Evolutionary conservation across 2,888 invertebrate genomes (phyloP), one percentile per base, ranked within the genome.

Genomic region (Iselma pallidipennis): DNA sequence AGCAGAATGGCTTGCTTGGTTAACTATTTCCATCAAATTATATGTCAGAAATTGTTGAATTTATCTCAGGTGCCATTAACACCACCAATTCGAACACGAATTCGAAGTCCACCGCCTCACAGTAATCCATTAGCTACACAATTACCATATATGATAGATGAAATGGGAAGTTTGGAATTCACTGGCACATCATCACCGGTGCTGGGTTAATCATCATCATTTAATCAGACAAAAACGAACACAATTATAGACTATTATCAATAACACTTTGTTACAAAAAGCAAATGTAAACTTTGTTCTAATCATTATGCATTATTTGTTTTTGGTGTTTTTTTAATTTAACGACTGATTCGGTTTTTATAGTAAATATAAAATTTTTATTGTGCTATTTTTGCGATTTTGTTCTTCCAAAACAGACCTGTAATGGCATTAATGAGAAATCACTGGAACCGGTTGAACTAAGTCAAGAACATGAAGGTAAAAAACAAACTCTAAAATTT

Each of bases 71-170:
- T 63, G 49, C 58, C 74, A 48, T 64, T 74, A 49, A 73, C 76
- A 51, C 70, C 75, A 51, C 71, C 76, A 59, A 67, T 74, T 54
- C 74, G 79, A 56, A 67, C 69, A 59, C 74, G 79, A 55, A 70
- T 74, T 61, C 79, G 78, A 71, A 74, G 70, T 63, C 80, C 81
- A 57, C 79, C 80, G 51, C 79, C 80, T 37, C 77, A 78, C 65
- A 80, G 74, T 69, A 79, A 80, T 68, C 77, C 76, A 51, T 61
- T 83, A 57, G 82, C 83, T 0, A 84, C 85, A 25, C 86, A 84
- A 69, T 79, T 87, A 59, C 86, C 85, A 23, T 87, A 84, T 77
- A 87, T 86, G 83, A 88, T 87, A 70, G 88, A 88, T 67, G 88
- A 89, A 83, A 84, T 86, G 68, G 85, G 82, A 57, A 84, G 85